Evolutionary conservation across 1,140 invertebrate genomes (phyloP), one percentile per base, ranked within the genome.

Genomic region (Aphelinus atriplicis): DNA sequence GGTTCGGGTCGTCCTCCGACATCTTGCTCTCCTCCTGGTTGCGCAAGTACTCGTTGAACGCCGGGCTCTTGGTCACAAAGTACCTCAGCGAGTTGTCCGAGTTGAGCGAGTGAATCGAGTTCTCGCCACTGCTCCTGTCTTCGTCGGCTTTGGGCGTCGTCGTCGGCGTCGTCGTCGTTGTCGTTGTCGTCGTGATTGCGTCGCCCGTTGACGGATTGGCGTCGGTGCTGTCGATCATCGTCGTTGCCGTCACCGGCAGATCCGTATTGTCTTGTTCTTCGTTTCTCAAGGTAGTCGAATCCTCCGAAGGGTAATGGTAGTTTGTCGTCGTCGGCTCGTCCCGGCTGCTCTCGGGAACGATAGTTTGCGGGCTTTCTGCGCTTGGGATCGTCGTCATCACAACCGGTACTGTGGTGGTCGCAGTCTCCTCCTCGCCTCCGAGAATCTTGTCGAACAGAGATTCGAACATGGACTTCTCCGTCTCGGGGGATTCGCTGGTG

Each of bases 371-470:
- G 9, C 4, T 53, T 9, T 53, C 51, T 6, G 9, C 0, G 4
- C 9, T 9, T 6, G 51, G 51, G 9, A 4, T 53, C 4, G 51
- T 9, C 4, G 51, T 53, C 4, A 9, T 53, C 4, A 9, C 9
- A 9, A 53, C 9, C 6, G 58, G 58, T 60, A 60, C 58, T n/a
- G 4, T 42, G 43, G 68, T 67, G 0, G 48, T 26, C n/a, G 6
- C 10, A 5, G 77, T 75, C 0, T 80, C 80, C 3, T 58, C 80
- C 26, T 77, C 81, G 53, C 66, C 71, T 53, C 66, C 71, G 0
- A 84, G 65, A 58, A 83, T 82, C 58, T 84, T 79, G 9, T 78
- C 77, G 1, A 83, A 58, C 1, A 85, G 78, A 45, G 79, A 73
- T 9, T 81, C 66, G 3, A 84, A 47, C 0, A 78, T 26, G 0